Evolutionary conservation across 2,797 vertebrate genomes (phyloP), one percentile per base, ranked within the genome.

Genomic region (Pseudocheirus occidentalis): DNA sequence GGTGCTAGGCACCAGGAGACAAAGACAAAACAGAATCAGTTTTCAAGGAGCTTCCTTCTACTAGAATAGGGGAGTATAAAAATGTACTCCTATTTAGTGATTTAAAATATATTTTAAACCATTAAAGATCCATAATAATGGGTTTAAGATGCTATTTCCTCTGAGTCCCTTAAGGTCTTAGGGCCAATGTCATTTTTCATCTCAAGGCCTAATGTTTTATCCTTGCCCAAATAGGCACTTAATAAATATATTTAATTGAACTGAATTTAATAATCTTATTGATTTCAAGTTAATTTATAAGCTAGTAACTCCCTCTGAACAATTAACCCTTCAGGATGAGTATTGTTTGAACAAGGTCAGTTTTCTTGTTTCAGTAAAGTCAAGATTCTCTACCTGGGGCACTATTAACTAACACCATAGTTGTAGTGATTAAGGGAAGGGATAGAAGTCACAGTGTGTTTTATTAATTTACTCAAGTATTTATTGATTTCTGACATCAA

Each of bases 91-190:
- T 55, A 10, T 55, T 92, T 90, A 91, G 50, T 57, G 56, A 55
- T 56, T 94, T 91, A 94, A 94, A 95, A 57, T 95, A 73, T 46
- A 90, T 28, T 56, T 91, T 54, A 29, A 57, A 57, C 40, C 57
- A 91, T 57, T 93, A 89, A 73, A 95, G 94, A 91, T 46, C 56
- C 59, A 56, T 59, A 59, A 2, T 31, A 50, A 87, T 40, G n/a
- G n/a, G 57, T 57, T 24, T 46, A 57, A 24, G 46, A 46, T 28
- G 27, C 53, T 93, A 46, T 55, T 90, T 54, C 40, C 40, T 55
- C 18, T 34, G 7, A 55, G 57, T 24, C 62, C 40, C 55, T 92
- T 40, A 46, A 92, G 90, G 93, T 53, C 46, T 90, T 81, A 93
- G 40, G 73, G 73, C 7, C 73, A 81, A 27, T 27, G 2, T 21